These are phyloP conservation scores for Mimumesa dahlbomi DNA, from an alignment of 2,888 invertebrate genomes.

Conservation along the genomic window DNA sequence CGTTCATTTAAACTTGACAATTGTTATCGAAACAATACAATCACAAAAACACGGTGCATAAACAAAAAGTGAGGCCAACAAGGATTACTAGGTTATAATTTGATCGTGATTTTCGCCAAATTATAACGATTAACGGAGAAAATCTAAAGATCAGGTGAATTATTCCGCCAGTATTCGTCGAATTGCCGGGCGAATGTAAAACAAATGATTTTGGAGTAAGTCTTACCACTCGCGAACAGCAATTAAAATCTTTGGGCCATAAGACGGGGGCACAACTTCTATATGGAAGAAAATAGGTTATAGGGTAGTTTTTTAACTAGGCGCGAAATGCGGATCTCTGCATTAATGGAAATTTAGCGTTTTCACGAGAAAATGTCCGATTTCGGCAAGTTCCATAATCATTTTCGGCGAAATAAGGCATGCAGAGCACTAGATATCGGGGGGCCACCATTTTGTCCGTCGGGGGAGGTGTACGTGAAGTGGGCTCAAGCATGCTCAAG, in stretches of 20 bases:
- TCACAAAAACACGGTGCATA: slow-evolving; percentile 68
- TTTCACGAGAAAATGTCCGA: slow-evolving; percentile 33
- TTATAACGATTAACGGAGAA: slow-evolving; percentile 21
- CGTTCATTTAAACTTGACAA: slow-evolving; percentile 32
- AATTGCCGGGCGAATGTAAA: slow-evolving; percentile 17
- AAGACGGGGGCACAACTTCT: slow-evolving; percentile 68
- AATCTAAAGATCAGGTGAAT: slow-evolving; percentile 19
- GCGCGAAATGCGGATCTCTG: slow-evolving; percentile 29
- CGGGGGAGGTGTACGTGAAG: slow-evolving; percentile 80
- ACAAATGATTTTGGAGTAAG: slow-evolving; percentile 46
- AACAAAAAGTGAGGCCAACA: slow-evolving; percentile 69
- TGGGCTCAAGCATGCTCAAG: slow-evolving; percentile 78
- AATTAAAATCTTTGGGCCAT: slow-evolving; percentile 72
- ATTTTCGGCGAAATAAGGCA: slow-evolving; percentile 71
- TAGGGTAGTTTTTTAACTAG: slow-evolving; percentile 59
- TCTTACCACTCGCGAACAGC: slow-evolving; percentile 67
- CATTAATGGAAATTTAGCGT: slow-evolving; percentile 44
- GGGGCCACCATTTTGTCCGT: slow-evolving; percentile 81
- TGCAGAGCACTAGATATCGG: slow-evolving; percentile 75
- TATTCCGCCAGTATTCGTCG: slow-evolving; percentile 15
- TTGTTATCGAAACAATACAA: slow-evolving; percentile 57
- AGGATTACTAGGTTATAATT: slow-evolving; percentile 73
- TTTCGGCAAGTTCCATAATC: slow-evolving; percentile 54
- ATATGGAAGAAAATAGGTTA: slow-evolving; percentile 72
- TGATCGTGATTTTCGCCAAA: slow-evolving; percentile 57